Conservation (phyloP, 2,797 vertebrate species). For the Sebastiscus tertius region DNA sequence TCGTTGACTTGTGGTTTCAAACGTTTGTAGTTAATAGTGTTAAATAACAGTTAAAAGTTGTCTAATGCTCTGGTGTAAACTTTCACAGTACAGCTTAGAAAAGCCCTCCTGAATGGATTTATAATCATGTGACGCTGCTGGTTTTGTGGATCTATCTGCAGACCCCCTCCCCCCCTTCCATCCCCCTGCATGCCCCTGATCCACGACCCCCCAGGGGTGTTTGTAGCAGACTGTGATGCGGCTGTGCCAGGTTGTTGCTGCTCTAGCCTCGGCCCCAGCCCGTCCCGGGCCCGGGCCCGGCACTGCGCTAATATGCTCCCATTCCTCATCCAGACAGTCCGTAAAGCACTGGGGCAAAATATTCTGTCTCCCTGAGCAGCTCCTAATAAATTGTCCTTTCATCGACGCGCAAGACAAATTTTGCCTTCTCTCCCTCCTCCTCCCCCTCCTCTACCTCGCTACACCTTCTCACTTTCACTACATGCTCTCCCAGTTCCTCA, state of each 20-base stretch:
- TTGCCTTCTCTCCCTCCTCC: conserved; percentile 79
- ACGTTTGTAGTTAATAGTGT: neutral
- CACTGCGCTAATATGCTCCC: conserved; percentile 86
- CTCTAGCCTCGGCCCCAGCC: conserved; percentile 74
- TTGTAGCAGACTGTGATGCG: conserved; percentile 65
- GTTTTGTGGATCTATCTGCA: conserved; percentile 1
- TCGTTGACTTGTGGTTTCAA: too few species aligned
- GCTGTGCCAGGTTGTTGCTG: conserved; percentile 81
- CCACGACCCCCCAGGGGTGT: conserved; percentile 66
- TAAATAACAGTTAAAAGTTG: neutral
- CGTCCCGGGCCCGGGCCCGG: conserved; percentile 62
- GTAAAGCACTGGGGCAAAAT: conserved; percentile 91
- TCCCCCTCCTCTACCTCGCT: conserved; percentile 53
- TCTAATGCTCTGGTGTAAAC: neutral
- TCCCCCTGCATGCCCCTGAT: conserved; percentile 20
- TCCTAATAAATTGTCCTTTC: conserved; percentile 96
- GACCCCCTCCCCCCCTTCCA: neutral
- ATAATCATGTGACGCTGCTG: neutral
- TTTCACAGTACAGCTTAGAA: neutral
- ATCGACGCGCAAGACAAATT: conserved; percentile 90
- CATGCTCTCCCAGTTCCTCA: conserved; percentile 38
- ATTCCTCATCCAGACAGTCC: conserved; percentile 92
- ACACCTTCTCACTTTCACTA: conserved; percentile 37
- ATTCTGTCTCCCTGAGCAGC: conserved; percentile 92
- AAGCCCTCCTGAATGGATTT: neutral